A percentile compares a stretch with the other conserved stretches of the same genome.
Conservation (phyloP, 2,797 vertebrate genomes). For the Australoheros facetus region DNA sequence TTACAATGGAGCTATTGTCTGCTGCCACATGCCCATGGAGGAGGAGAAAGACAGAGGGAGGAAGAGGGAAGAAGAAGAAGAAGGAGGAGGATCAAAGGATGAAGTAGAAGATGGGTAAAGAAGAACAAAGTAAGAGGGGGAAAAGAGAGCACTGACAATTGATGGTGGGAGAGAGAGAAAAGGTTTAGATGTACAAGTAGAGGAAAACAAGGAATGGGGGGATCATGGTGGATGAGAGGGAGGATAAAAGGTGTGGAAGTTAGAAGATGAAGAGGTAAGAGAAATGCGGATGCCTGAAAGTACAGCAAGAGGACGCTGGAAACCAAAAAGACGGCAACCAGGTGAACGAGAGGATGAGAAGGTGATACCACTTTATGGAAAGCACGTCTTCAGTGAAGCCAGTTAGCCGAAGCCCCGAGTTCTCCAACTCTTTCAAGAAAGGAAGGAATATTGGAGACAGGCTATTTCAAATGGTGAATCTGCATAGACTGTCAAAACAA, state of each 20-base stretch:
- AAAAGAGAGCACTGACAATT: background rate
- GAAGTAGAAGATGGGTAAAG: background rate
- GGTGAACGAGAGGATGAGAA: too few relatives aligned
- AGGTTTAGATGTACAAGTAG: background rate
- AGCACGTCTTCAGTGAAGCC: accelerated
- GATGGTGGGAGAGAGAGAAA: background rate
- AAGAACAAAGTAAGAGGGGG: background rate
- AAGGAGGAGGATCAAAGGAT: background rate
- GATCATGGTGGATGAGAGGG: background rate
- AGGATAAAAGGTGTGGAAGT: background rate
- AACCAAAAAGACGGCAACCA: accelerated
- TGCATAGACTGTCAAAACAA: background rate
- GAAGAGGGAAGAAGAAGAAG: background rate
- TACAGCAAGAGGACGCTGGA: background rate
- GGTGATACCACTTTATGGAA: background rate
- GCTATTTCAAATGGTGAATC: background rate
- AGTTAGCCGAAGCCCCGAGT: background rate
- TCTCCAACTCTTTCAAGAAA: too few relatives aligned
- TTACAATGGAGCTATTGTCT: conserved; percentile 77
- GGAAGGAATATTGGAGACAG: background rate
- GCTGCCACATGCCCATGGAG: conserved; percentile 57
- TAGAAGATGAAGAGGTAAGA: background rate
- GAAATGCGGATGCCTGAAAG: background rate
- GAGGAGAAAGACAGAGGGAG: background rate
- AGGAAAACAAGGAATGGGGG: background rate